These are phyloP conservation scores for Phocides pigmalion DNA, from an alignment of 1,140 invertebrate species.

Conservation along the genomic window DNA sequence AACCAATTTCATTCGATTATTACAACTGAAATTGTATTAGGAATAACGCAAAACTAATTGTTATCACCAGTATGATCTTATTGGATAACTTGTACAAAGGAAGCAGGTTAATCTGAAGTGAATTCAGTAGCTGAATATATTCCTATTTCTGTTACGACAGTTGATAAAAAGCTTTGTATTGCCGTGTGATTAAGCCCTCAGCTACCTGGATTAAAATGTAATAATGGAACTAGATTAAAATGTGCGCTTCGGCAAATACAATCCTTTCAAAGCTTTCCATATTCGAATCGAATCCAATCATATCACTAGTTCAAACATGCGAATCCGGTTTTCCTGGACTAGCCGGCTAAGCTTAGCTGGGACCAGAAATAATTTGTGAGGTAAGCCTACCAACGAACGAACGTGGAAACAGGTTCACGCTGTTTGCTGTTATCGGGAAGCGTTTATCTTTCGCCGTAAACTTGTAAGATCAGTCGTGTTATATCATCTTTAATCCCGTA, in stretches of 20 bases:
- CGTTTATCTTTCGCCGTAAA: conserved; percentile 72
- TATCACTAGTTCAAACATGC: conserved; percentile 27
- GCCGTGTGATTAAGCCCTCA: conserved; percentile 12
- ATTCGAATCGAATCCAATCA: conserved; percentile 29
- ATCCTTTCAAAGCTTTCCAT: conserved; percentile 29
- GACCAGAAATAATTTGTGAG: conserved; percentile 51
- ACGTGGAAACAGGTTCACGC: conserved; percentile 53
- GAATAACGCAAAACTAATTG: conserved; percentile 6
- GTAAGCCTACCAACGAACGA: conserved; percentile 53
- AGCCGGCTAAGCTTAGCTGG: conserved; percentile 25
- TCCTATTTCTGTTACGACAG: conserved; percentile 6
- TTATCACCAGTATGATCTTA: conserved; percentile 1
- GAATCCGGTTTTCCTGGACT: conserved; percentile 10
- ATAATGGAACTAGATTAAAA: conserved; percentile 28
- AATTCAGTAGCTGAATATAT: background rate
- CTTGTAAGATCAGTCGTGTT: conserved; percentile 63
- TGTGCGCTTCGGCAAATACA: conserved; percentile 30
- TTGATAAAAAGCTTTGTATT: conserved; percentile 14
- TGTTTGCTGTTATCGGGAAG: conserved; percentile 61
- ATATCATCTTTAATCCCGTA: conserved; percentile 63
- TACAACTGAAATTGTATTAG: conserved; percentile 12
- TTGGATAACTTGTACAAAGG: background rate
- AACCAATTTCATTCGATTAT: conserved; percentile 31
- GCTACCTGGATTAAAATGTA: conserved; percentile 20
- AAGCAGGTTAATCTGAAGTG: background rate